Base-by-base conservation (phyloP, 2,113 vertebrate species). In the Etia nguti region DNA sequence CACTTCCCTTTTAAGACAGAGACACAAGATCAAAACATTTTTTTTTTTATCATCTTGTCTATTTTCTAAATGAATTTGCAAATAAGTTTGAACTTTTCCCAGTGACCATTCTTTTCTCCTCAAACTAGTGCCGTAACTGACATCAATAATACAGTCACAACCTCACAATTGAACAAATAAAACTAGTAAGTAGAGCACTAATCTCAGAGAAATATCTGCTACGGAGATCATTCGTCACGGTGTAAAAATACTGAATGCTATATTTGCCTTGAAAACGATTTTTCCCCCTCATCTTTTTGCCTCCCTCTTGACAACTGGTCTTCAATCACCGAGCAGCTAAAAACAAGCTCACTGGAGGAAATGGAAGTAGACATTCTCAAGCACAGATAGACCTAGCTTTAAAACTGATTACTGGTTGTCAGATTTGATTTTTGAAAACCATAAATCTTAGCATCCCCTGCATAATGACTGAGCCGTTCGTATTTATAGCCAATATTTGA, bases 401-500 rank as follows among this genome's bases (percentile, higher is more conserved):
- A 54, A 65, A 92, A 81, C 11, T 38, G 48, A 87, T 87, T 88
- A 85, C 18, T 4, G 8, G 57, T 29, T 4, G 16, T n/a, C 10
- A 43, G 16, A 80, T 88, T 84, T 57, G 29, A 80, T 48, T 89
- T 90, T 81, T 84, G 26, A 87, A 84, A 87, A 38, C 18, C n/a
- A 59, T 54, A 83, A 83, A 88, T 46, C 24, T 86, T 9, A 54
- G 84, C 50, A 15, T 16, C 36, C 10, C 57, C 55, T 26, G 34
- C 26, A 52, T 34, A 86, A 83, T 26, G 60, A 77, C 26, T 22
- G 6, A 79, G 20, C 38, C 11, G 43, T 85, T 22, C 7, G 13
- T 65, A 38, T 77, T 82, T 65, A 26, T 52, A 84, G 85, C 60
- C 18, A 86, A 89, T 68, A 50, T 83, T 83, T 34, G 16, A 73